Evolutionary conservation across 2,113 vertebrate species (phyloP).

Genomic region (Lasiurus borealis): DNA sequence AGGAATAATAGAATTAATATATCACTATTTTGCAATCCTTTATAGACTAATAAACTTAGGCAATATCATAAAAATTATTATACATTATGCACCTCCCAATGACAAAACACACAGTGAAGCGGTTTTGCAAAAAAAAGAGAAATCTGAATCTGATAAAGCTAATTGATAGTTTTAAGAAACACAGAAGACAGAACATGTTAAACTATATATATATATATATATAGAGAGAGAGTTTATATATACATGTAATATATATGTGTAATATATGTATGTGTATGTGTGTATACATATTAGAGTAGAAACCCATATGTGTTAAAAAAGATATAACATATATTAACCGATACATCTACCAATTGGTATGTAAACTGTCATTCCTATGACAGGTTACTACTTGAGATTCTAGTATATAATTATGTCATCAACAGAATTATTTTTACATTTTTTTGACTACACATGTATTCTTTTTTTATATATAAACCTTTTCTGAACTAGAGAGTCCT

Average conservation of each 20-base stretch:
- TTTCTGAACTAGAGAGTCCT: background rate
- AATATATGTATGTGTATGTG: background rate
- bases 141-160: background rate
- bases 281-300: background rate
- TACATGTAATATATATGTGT: background rate
- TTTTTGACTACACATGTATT: background rate
- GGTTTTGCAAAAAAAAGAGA: background rate
- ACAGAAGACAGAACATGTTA: background rate
- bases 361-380: too few relatives aligned
- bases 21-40: background rate
- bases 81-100: background rate
- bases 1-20: background rate
- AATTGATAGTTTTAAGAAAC: background rate
- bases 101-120: background rate
- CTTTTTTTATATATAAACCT: background rate
- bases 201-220: background rate
- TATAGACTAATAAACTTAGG: background rate
- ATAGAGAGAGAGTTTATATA: background rate
- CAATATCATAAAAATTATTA: background rate
- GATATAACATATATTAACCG: slow-evolving; percentile 14
- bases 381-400: too few relatives aligned
- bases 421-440: background rate
- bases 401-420: too few relatives aligned
- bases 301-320: background rate
- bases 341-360: background rate